Conservation (phyloP, 1,140 invertebrate species). For the Halictus rubicundus region DNA sequence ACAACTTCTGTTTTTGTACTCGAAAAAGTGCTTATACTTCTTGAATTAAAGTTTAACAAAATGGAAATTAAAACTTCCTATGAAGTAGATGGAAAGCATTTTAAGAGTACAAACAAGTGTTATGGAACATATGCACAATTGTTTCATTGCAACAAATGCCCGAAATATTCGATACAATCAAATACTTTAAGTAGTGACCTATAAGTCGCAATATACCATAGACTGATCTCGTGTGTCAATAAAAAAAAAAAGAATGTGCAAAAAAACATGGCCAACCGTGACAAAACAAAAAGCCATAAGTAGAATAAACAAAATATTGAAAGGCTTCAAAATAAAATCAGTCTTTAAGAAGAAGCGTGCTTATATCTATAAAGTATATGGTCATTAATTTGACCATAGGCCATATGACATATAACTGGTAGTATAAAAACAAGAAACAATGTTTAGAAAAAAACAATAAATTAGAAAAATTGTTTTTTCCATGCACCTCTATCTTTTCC, state of each 20-base stretch:
- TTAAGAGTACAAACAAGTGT: slow-evolving; percentile 41
- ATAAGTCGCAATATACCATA: slow-evolving; percentile 40
- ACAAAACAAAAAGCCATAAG: slow-evolving; percentile 73
- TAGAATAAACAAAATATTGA: slow-evolving; percentile 46
- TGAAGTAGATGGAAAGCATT: neutral
- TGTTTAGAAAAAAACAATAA: neutral
- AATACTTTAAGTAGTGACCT: slow-evolving; percentile 37
- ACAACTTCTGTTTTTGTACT: slow-evolving; percentile 29
- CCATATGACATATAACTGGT: slow-evolving; percentile 2
- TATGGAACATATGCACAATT: slow-evolving; percentile 59
- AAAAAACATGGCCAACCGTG: slow-evolving; percentile 64
- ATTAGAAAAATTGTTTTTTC: neutral
- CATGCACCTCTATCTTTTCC: slow-evolving; percentile 23
- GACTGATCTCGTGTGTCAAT: slow-evolving; percentile 45
- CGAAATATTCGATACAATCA: slow-evolving; percentile 28
- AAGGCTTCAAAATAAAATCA: slow-evolving; percentile 50
- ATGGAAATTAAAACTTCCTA: slow-evolving; percentile 1
- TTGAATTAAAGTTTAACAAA: slow-evolving; percentile 19
- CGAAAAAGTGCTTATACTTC: slow-evolving; percentile 2
- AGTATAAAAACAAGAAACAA: slow-evolving; percentile 12
- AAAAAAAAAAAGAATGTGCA: slow-evolving; percentile 69
- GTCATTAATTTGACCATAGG: neutral
- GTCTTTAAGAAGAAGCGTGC: slow-evolving; percentile 58
- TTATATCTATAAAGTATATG: slow-evolving; percentile 47
- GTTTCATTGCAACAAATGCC: slow-evolving; percentile 35